Base-by-base conservation (phyloP, 2,888 invertebrate species). In the Temnothorax rugatulus region DNA sequence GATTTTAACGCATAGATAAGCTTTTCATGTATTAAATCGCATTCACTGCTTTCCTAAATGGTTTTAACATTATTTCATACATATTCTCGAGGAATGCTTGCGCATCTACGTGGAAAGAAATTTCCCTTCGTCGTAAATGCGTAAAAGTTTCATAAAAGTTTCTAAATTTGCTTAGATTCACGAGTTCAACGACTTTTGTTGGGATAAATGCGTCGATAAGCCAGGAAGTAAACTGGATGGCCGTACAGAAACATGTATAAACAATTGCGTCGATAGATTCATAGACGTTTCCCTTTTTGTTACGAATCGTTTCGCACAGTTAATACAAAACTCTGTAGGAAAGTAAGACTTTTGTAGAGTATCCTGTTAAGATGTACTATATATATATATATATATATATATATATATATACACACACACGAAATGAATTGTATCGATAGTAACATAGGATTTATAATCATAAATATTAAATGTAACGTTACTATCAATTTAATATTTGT, bases 181-280 rank as follows among this genome's bases (percentile, higher is more conserved):
- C 92, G 98, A 98, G 94, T 97, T 99, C 94, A 98, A 98, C 92
- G 99, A 99, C 92, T 97, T 98, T 88, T 99, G 99, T 94, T 99
- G 99, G 99, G 99, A 99, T 25, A 98, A 98, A 94, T 99, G 99
- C 94, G 96, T 99, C 52, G 98, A 98, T 79, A 98, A 98, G 93
- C 98, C 99, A 5, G 96, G 97, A 52, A 96, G 97, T 66, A 99
- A 98, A 95, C 95, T 99, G 88, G 99, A 99, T 94, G 97, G 97
- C 82, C 96, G 97, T 91, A 98, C 98, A 1, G 99, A 99, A 95
- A 97, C 97, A 0, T 99, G 99, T 93, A 95, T 99, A 79, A 96
- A 96, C 21, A 99, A 99, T 94, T 99, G 99, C 95, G 99, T 99
- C 0, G 98, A 99, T 92, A 96, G 99, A 92, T 99, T 99, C 94